Evolutionary conservation across 2,888 invertebrate species (phyloP).

Genomic region (Exephanes ischioxanthus): DNA sequence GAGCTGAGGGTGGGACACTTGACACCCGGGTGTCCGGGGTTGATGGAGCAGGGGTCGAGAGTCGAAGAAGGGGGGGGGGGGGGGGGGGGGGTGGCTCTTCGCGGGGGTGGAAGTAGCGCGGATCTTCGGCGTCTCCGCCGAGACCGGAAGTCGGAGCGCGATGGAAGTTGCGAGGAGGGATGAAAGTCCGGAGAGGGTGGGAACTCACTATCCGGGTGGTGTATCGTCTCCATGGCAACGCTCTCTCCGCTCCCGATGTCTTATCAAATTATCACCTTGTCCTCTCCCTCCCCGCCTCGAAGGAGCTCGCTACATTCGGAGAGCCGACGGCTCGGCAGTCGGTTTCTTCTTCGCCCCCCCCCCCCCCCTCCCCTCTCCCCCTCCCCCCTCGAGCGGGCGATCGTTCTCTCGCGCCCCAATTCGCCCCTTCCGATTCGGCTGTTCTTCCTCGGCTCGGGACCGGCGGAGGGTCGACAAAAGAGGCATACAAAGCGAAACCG

Average conservation of each 20-base stretch:
- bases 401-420: conserved; percentile 23
- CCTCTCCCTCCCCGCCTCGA: conserved; percentile 69
- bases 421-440: conserved; percentile 21
- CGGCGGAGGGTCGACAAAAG: conserved; percentile 71
- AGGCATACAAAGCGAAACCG: conserved; percentile 74
- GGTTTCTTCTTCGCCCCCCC: neutral
- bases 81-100: conserved; percentile 40
- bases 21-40: conserved; percentile 77
- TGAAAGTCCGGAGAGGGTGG: conserved; percentile 67
- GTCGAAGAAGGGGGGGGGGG: conserved; percentile 16
- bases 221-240: conserved; percentile 84
- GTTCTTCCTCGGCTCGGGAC: conserved; percentile 40
- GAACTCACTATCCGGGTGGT: conserved; percentile 73
- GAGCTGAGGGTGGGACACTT: conserved; percentile 76
- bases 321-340: conserved; percentile 11
- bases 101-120: conserved; percentile 52
- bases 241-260: conserved; percentile 80
- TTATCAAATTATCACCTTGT: conserved; percentile 85
- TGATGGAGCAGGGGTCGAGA: conserved; percentile 70
- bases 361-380: neutral
- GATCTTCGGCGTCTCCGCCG: neutral
- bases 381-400: neutral
- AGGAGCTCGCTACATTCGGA: neutral
- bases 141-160: conserved; percentile 46
- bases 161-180: conserved; percentile 69